Evolutionary conservation across 2,888 invertebrate species (phyloP), one percentile per base, ranked within the genome.

Genomic region (Xylophagus ater): DNA sequence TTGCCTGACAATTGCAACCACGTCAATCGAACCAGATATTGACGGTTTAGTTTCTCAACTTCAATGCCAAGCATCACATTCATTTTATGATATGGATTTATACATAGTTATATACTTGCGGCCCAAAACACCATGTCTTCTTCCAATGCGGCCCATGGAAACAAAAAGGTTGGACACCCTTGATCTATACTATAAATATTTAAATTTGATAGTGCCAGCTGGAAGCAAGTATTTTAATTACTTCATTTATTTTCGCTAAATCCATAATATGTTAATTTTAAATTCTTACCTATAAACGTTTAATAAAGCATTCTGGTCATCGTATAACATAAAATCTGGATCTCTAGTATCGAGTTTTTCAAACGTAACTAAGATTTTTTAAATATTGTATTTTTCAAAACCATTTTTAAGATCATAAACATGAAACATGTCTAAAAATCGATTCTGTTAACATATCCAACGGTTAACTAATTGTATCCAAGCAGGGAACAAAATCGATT

Each of bases 251-350:
- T 24, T 24, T 24, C 8, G n/a, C n/a, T 10, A 8, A 24, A 4
- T 10, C 4, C 9, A 4, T 24, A 24, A 8, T 5, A 24, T 10
- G 4, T 4, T 1, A 9, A 24, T 10, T 24, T 21, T 17, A 17
- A 32, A 13, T 26, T 56, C 63, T 65, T 66, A 88, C 88, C 81
- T 87, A 65, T 94, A 94, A 6, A 93, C 82, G 63, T 83, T 83
- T 49, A 96, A 73, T 18, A 70, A 72, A 19, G 86, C 82, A 48
- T 76, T 74, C 1, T 84, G 79, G 26, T 83, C 78, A 49, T 86
- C 82, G 60, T 93, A 96, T 51, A 96, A 81, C 51, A 86, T 77
- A 66, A 86, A 89, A 58, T 96, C 94, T 0, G 94, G 93, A 59
- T 96, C 96, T 14, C 92, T 71, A 54, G 79, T 80, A 62, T 90